Evolutionary conservation across 2,888 invertebrate genomes (phyloP), one percentile per base, ranked within the genome.

Genomic region (Neria commutata): DNA sequence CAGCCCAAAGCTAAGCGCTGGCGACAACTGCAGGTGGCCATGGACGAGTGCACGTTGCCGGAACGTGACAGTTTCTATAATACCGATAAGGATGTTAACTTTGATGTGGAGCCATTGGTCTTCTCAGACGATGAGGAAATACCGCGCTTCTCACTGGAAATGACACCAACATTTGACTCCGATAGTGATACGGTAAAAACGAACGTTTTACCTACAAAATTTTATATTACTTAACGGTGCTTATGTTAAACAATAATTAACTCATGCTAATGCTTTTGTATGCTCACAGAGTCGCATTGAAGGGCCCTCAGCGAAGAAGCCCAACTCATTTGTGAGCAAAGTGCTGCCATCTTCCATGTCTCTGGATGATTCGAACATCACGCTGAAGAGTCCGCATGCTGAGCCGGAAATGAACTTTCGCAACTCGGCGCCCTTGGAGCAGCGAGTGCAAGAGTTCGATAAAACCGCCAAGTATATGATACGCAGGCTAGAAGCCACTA

Each of bases 41-140:
- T 74, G 60, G 65, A 67, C 1, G 62, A 34, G 78, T 81, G 58
- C 5, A 62, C 60, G n/a, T 58, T 66, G 2, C 63, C 65, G 57
- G 84, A 84, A 59, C 83, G 84, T 64, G 84, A 87, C 69, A 87
- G 87, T 76, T 87, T 86, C 76, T 85, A 86, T 74, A 85, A 84
- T 56, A 84, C 85, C 60, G 86, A 87, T 69, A 86, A 86, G 73
- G 87, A 87, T 69, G 58, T 74, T 37, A 84, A 84, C 52, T 79
- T 71, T 53, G 86, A 87, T 67, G 66, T 72, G 37, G 87, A 87
- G 65, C 81, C 83, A 54, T 74, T 87, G 62, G 85, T 85, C 64
- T 87, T 87, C 78, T 87, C 87, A 56, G 87, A 86, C 66, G 86
- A 86, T 72, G 86, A 85, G 58, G 85, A 85, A 67, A 83, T 84